A percentile compares a stretch with the other conserved stretches of the same genome.
These are phyloP conservation scores for Agonum fuliginosum DNA, from an alignment of 2,888 invertebrate species.

Conservation along the genomic window DNA sequence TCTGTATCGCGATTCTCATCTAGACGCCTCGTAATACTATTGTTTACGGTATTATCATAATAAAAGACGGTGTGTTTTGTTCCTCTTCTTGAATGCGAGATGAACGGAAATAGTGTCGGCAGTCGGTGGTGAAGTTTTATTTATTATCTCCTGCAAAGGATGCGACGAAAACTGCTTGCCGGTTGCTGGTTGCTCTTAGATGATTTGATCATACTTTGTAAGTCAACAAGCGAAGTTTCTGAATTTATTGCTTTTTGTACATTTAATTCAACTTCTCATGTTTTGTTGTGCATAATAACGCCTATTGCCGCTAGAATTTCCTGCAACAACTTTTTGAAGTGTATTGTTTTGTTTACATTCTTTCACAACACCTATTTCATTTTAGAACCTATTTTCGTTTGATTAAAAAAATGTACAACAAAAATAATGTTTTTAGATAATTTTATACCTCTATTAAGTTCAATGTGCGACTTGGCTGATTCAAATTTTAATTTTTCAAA, in stretches of 20 bases:
- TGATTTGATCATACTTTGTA: conserved; percentile 38
- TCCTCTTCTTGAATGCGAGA: conserved; percentile 37
- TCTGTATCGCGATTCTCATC: conserved; percentile 19
- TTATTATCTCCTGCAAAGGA: conserved; percentile 12
- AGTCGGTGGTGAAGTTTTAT: conserved; percentile 30
- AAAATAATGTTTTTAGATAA: no score
- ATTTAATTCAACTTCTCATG: conserved; percentile 13
- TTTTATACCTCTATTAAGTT: no score
- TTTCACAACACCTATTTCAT: no score
- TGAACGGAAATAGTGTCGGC: conserved; percentile 42
- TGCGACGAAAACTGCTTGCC: conserved; percentile 10
- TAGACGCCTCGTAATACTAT: conserved; percentile 35
- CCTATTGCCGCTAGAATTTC: conserved; percentile 1
- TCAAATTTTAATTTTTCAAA: no score
- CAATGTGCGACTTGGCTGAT: no score
- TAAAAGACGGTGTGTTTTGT: conserved; percentile 49
- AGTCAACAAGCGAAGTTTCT: conserved; percentile 9
- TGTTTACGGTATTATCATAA: conserved; percentile 57
- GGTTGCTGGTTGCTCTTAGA: no score
- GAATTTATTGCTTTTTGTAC: conserved; percentile 33
- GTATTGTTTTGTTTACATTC: no score
- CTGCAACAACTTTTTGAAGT: conserved; percentile 7
- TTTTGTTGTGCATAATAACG: conserved; percentile 1
- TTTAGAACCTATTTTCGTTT: no score
- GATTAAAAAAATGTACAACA: no score